A percentile compares a stretch with the other conserved stretches of the same genome.
These are phyloP conservation scores for Parthenolecanium corni DNA, from an alignment of 2,888 invertebrate species.

Conservation along the genomic window DNA sequence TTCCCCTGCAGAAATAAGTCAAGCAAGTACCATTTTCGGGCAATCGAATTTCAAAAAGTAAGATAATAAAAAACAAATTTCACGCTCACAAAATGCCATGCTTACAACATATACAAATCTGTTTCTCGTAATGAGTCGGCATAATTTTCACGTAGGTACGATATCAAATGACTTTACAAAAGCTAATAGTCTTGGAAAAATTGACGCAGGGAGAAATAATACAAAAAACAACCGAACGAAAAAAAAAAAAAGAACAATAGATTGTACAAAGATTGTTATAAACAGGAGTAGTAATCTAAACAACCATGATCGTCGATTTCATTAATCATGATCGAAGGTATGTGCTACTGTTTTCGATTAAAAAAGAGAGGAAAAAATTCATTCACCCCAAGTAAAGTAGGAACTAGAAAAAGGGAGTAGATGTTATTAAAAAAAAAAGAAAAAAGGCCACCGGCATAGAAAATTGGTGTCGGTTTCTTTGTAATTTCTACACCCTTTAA, in stretches of 20 bases:
- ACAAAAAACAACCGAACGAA: not conserved
- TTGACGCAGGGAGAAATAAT: not conserved
- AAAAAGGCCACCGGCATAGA: conserved; percentile 15
- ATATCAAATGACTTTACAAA: not conserved
- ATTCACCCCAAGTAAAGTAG: too few species aligned
- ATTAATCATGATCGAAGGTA: conserved; percentile 24
- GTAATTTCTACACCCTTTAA: conserved; percentile 9
- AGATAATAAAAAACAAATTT: too few species aligned
- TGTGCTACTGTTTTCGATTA: conserved; percentile 12
- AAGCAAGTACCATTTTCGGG: too few species aligned
- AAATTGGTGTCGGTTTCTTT: conserved; percentile 8
- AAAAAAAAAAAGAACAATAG: conserved; percentile 14
- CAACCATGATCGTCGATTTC: conserved; percentile 18
- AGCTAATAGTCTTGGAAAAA: not conserved
- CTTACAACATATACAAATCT: too few species aligned
- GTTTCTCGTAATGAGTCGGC: conserved; percentile 6
- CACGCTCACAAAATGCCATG: too few species aligned
- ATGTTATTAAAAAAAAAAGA: not conserved
- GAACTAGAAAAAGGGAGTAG: too few species aligned
- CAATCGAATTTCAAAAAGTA: too few species aligned
- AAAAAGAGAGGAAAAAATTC: too few species aligned
- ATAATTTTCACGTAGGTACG: conserved; percentile 21
- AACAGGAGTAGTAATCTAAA: conserved; percentile 1
- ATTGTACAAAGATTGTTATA: conserved; percentile 19
- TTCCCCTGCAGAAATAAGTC: too few species aligned